Conservation (phyloP, 2,888 invertebrate species). For the Beris chalybata region DNA sequence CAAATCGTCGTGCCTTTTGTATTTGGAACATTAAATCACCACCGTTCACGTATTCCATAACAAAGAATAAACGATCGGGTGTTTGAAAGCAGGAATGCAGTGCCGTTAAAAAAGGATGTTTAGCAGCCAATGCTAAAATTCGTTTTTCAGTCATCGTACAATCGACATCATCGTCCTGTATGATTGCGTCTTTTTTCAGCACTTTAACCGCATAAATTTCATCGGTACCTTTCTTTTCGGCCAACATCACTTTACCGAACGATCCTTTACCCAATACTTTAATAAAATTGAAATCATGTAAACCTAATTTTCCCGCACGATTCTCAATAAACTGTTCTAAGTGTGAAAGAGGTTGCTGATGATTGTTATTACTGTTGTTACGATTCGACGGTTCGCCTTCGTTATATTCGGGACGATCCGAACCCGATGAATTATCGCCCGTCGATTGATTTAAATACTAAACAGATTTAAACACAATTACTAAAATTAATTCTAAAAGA, state of each 20-base stretch:
- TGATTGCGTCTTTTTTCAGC: constrained; percentile 95
- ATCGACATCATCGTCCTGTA: constrained; percentile 99
- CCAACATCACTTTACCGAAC: constrained; percentile 98
- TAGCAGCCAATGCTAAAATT: constrained; percentile 94
- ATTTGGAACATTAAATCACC: constrained; percentile 99
- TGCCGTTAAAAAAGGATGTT: constrained; percentile 96
- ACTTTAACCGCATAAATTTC: constrained; percentile 88
- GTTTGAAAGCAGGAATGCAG: constrained; percentile 98
- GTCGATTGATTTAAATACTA: constrained; percentile 55
- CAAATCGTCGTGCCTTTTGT: constrained; percentile 96
- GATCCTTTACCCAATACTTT: constrained; percentile 99
- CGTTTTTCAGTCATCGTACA: constrained; percentile 99
- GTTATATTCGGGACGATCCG: constrained; percentile 51
- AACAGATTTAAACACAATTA: constrained; percentile 34
- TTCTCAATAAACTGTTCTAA: constrained; percentile 49
- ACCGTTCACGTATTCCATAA: constrained; percentile 99
- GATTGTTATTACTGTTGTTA: constrained; percentile 35
- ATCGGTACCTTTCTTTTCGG: constrained; percentile 89
- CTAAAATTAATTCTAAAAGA: neutral
- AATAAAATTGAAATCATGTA: constrained; percentile 93
- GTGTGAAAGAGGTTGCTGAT: constrained; percentile 44
- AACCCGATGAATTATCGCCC: constrained; percentile 57
- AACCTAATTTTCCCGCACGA: constrained; percentile 64
- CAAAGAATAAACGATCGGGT: constrained; percentile 93
- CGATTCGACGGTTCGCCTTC: constrained; percentile 46